Conservation (phyloP, 64 coral and sea anemone genomes). For the Montipora foliosa region DNA sequence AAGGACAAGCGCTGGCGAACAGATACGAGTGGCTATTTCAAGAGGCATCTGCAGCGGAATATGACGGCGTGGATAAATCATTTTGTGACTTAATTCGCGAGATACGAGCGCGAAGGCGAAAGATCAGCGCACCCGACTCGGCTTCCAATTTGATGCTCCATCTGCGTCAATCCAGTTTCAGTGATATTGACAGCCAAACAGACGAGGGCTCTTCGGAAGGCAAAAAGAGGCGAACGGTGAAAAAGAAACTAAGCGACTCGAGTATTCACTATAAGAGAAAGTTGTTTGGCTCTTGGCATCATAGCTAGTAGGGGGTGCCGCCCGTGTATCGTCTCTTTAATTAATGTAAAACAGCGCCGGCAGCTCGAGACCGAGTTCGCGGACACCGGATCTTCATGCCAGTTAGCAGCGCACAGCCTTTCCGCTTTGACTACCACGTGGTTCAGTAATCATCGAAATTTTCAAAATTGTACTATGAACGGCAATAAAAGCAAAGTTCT, state of each 20-base stretch:
- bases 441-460: too few species aligned
- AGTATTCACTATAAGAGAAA: conserved; percentile 32
- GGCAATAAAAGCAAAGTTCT: too few species aligned
- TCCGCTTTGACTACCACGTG: too few species aligned
- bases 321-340: too few species aligned
- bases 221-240: conserved; percentile 23
- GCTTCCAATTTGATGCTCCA: neutral
- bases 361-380: too few species aligned
- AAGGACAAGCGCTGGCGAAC: conserved; percentile 63
- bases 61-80: conserved; percentile 56
- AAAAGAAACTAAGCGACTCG: conserved; percentile 36
- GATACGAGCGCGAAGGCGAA: conserved; percentile 35
- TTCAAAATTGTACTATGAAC: too few species aligned
- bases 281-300: conserved; percentile 42
- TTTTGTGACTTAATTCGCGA: conserved; percentile 75
- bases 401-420: too few species aligned
- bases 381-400: too few species aligned
- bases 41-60: conserved; percentile 65
- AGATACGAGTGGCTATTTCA: conserved; percentile 80
- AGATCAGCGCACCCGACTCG: neutral
- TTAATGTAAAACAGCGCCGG: too few species aligned
- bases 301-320: too few species aligned
- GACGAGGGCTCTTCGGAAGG: conserved; percentile 24
- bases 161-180: conserved; percentile 20
- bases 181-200: conserved; percentile 37